Evolutionary conservation across 2,888 invertebrate species (phyloP).

Genomic region (Chrysomela aeneicollis): DNA sequence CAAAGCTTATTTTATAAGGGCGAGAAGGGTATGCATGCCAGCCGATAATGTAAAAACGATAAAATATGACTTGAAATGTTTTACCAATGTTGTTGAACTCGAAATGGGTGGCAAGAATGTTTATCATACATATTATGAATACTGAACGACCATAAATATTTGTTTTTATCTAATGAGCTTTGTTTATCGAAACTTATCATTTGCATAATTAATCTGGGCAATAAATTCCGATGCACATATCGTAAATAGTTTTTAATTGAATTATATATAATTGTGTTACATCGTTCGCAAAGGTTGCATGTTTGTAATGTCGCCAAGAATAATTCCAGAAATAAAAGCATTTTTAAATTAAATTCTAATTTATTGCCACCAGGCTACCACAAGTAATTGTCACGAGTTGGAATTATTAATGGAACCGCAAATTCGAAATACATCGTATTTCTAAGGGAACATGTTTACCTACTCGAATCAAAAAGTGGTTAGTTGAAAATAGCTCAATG

Average conservation of each 20-base stretch:
- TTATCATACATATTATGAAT: not conserved
- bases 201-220: constrained; percentile 41
- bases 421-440: constrained; percentile 12
- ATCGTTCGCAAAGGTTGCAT: constrained; percentile 33
- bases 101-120: not conserved
- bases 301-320: constrained; percentile 28
- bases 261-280: constrained; percentile 40
- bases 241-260: constrained; percentile 47
- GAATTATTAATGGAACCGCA: constrained; percentile 13
- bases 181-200: constrained; percentile 11
- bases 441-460: not conserved
- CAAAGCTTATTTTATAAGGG: too few species aligned
- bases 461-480: not conserved
- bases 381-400: constrained; percentile 25
- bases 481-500: too few species aligned
- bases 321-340: constrained; percentile 22
- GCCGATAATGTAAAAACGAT: too few species aligned
- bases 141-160: not conserved
- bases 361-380: constrained; percentile 29
- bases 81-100: not conserved
- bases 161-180: not conserved
- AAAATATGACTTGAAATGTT: not conserved
- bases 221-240: constrained; percentile 42
- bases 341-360: constrained; percentile 26
- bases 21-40: too few species aligned